Evolutionary conservation across 1,140 invertebrate species (phyloP), one percentile per base, ranked within the genome.

Genomic region (Rhopalosiphum padi): DNA sequence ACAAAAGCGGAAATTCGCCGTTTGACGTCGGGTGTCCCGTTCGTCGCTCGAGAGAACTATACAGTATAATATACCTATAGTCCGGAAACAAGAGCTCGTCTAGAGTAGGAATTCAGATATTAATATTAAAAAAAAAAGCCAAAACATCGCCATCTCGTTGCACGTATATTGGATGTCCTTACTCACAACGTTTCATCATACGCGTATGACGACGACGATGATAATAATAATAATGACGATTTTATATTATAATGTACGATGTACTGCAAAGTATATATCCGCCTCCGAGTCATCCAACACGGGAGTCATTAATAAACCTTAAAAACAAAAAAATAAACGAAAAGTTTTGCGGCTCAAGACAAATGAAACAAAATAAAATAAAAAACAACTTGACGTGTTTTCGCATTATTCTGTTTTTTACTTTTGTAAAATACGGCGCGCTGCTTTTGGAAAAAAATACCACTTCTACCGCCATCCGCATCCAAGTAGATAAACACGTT

Each of bases 71-170:
- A 68, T 68, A 68, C 60, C n/a, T 77, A 46, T 9, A 60, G 6
- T 9, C 43, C 90, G 90, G 90, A 91, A 91, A 91, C 41, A 41
- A 77, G 55, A 25, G 55, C 60, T 91, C 37, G 55, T 48, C 25
- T n/a, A 30, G 41, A 22, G 41, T 83, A 46, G 91, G 46, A 92
- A 92, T 92, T 82, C 91, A 8, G 83, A 92, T 82, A 92, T 92
- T 92, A 92, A 92, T 92, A 92, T 85, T 83, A 77, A 51, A 92
- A 82, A 77, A 51, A 92, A 41, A 51, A 82, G 68, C n/a, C 35
- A 83, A 77, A 92, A 53, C n/a, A 37, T 46, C 43, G 21, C 11
- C 22, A 18, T 53, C 87, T 9, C 8, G n/a, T 35, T 21, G 18
- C 86, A 9, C 41, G 5, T 46, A 46, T 25, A 85, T 41, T 15